Evolutionary conservation across 2,113 vertebrate genomes (phyloP), one percentile per base, ranked within the genome.

Genomic region (Phaetusa simplex): DNA sequence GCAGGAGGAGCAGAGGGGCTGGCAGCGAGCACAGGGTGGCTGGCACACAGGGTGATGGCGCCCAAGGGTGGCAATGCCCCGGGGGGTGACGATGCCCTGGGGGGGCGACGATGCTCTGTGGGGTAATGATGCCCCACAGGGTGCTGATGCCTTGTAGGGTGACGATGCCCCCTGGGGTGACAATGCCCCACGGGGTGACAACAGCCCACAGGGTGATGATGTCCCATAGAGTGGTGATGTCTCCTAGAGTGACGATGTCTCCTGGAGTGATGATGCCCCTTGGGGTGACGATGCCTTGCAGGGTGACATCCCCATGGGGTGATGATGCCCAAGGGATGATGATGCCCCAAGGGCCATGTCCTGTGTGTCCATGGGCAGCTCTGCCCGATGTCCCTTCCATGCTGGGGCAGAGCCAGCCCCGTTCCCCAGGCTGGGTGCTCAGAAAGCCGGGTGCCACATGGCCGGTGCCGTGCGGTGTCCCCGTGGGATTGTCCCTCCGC

Each of bases 81-180:
- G 23, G 14, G 5, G 24, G 1, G 40, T 81, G 73, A 58, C 2
- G 7, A 52, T 27, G 34, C 64, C 36, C 30, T 12, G n/a, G 5
- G 4, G 5, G 0, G 18, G 24, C 36, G 40, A 32, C 2, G n/a
- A n/a, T 47, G 77, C 16, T 38, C 6, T 2, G 9, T 23, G 34
- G 50, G 14, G 22, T 64, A 26, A 30, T 14, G 23, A 78, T 14
- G 61, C 11, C 15, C 5, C 13, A 3, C 7, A 22, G 30, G 38
- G 17, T 27, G 53, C 3, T 14, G 10, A 29, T 42, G 50, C 30
- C 38, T 5, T 9, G 14, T 5, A 21, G 34, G 36, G n/a, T 52
- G 23, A 18, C 1, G 6, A 9, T 1, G 3, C 15, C 29, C 10
- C 7, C 1, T 0, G 3, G 6, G 22, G 18, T 67, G 47, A 4